Evolutionary conservation across 2,888 invertebrate species (phyloP).

Genomic region (Cryptus viduatorius): DNA sequence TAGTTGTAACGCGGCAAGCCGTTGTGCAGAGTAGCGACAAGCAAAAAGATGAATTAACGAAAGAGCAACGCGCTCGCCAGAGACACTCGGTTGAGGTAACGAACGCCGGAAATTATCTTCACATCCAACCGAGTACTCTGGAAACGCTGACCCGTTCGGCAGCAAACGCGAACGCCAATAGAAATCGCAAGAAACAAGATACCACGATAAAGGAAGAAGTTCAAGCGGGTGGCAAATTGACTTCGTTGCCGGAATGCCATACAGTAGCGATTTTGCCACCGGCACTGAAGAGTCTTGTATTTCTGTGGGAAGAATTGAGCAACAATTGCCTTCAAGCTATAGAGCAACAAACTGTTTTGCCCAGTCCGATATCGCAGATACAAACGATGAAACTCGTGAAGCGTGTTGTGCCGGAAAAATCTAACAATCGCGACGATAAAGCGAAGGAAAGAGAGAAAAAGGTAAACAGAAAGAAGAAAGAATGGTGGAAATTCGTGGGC

Average conservation of each 20-base stretch:
- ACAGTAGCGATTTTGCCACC: constrained; percentile 93
- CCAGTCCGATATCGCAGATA: constrained; percentile 85
- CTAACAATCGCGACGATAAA: constrained; percentile 75
- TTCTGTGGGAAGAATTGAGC: constrained; percentile 95
- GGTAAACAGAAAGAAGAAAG: constrained; percentile 86
- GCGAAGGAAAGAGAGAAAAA: constrained; percentile 86
- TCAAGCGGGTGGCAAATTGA: constrained; percentile 79
- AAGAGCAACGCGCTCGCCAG: constrained; percentile 89
- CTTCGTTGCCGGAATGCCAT: constrained; percentile 85
- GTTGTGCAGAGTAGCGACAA: constrained; percentile 84
- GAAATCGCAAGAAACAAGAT: constrained; percentile 87
- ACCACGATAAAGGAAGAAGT: constrained; percentile 87
- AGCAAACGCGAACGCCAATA: constrained; percentile 91
- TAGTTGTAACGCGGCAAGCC: constrained; percentile 89
- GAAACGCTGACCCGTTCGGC: constrained; percentile 92
- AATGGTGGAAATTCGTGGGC: constrained; percentile 85
- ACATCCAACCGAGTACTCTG: constrained; percentile 92
- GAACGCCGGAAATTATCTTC: constrained; percentile 90
- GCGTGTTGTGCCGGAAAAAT: constrained; percentile 74
- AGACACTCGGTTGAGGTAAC: constrained; percentile 95
- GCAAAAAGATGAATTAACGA: constrained; percentile 85
- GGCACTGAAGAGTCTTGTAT: constrained; percentile 94
- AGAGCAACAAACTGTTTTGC: constrained; percentile 87
- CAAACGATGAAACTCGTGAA: constrained; percentile 75
- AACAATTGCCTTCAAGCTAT: constrained; percentile 89